Percentiles rank a stretch among this genome's conserved stretches.
Conservation (phyloP, 1,140 invertebrate genomes). For the Drosophila repletoides region DNA sequence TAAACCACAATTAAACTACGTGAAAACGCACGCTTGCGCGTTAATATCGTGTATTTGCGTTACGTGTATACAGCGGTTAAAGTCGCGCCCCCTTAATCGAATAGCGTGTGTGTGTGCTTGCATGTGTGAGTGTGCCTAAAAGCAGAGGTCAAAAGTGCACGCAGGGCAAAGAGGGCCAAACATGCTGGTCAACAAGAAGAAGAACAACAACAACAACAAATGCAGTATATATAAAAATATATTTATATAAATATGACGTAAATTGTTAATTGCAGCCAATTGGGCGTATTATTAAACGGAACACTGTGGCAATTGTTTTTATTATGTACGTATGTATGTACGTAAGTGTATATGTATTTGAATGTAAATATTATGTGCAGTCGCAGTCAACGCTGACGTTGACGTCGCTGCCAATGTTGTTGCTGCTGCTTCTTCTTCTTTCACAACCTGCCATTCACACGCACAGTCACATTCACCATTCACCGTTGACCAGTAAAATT, state of each 20-base stretch:
- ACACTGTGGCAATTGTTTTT: slow-evolving; percentile 31
- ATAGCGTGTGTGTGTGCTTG: slow-evolving; percentile 15
- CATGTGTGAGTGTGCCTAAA: slow-evolving; percentile 25
- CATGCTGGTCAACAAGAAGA: slow-evolving; percentile 24
- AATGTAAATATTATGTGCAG: slow-evolving; percentile 25
- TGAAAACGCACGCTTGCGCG: slow-evolving; percentile 38
- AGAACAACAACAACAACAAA: too few species aligned
- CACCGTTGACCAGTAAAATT: slow-evolving; percentile 34
- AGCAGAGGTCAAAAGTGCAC: slow-evolving; percentile 75
- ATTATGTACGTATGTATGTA: slow-evolving; percentile 21
- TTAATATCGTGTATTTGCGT: slow-evolving; percentile 10
- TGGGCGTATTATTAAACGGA: neutral
- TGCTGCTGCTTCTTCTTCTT: slow-evolving; percentile 47
- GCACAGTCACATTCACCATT: neutral
- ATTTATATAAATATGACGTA: too few species aligned
- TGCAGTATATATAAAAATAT: slow-evolving; percentile 12
- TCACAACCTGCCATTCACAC: slow-evolving; percentile 25
- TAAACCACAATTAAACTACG: slow-evolving; percentile 28
- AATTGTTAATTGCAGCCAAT: slow-evolving; percentile 7
- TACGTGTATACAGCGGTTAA: neutral
- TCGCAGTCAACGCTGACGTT: slow-evolving; percentile 13
- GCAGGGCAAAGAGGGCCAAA: slow-evolving; percentile 26
- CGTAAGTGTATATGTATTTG: neutral
- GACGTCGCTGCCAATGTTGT: slow-evolving; percentile 6
- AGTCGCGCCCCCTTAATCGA: slow-evolving; percentile 37